A percentile compares a stretch with the other conserved stretches of the same genome.
phyloP scores from a whole-genome alignment of 2,797 vertebrate genomes.

The Takifugu rubripes region DNA sequence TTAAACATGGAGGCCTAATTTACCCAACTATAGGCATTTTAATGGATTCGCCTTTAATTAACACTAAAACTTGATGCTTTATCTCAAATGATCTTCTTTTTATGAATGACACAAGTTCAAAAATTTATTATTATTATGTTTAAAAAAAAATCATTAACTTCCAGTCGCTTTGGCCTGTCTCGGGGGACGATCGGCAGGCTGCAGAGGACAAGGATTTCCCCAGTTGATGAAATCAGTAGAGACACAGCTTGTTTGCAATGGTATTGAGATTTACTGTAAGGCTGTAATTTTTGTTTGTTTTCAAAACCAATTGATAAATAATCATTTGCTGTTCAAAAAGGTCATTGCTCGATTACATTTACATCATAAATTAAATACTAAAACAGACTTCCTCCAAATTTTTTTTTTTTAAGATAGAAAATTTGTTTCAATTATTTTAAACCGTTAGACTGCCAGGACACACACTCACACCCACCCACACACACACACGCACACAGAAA shows the following conservation, averaged over 20 bases:
- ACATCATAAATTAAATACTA: constrained; percentile 94
- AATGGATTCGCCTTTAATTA: not conserved
- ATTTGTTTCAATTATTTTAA: constrained; percentile 50
- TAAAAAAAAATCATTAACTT: not conserved
- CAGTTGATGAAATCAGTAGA: constrained; percentile 20
- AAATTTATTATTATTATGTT: no score
- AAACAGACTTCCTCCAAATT: constrained; percentile 46
- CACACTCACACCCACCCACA: no score
- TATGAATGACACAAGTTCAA: not conserved
- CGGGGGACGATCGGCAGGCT: not conserved
- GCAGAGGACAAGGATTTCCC: not conserved
- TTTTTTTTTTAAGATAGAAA: constrained; percentile 38
- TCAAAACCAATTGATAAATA: constrained; percentile 95
- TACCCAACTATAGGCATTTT: not conserved
- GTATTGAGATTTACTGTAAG: constrained; percentile 77
- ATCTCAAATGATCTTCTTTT: not conserved
- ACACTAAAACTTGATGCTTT: not conserved
- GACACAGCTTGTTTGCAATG: constrained; percentile 68
- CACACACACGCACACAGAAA: no score
- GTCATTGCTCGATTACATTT: constrained; percentile 71
- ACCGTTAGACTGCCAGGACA: constrained; percentile 45
- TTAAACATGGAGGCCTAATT: not conserved
- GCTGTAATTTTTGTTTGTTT: constrained; percentile 45
- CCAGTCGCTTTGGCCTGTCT: not conserved
- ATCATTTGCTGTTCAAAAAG: constrained; percentile 84